Evolutionary conservation across 2,888 invertebrate genomes (phyloP), one percentile per base, ranked within the genome.

Genomic region (Agrypnus murinus): DNA sequence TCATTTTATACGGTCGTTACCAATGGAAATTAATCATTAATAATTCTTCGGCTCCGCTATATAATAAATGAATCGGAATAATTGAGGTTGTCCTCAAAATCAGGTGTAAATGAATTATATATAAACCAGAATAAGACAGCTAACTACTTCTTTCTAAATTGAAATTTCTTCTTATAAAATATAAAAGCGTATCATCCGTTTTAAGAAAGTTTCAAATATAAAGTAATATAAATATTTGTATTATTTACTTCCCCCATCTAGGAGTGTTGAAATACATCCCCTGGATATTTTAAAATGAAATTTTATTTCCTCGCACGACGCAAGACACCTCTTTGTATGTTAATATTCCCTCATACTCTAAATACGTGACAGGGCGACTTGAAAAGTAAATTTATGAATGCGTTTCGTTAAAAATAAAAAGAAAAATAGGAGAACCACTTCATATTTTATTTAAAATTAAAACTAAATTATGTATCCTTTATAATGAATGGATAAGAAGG

Each of bases 181-280:
- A 58, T 58, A 40, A 40, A 43, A 58, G 40, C 40, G 25, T 58
- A 25, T 14, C 58, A 43, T 31, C 36, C 40, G 25, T 40, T 25
- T 25, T 25, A 43, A 43, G 58, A 38, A 58, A 31, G 17, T 58
- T 36, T 55, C 58, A 58, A 40, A 58, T 58, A 58, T 58, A 66
- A 59, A 66, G 50, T 48, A 59, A 66, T 66, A 50, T 66, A 58
- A 66, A 66, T 66, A 60, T 66, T 65, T 65, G 55, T 65, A 65
- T 65, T 65, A 65, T 67, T 67, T 67, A 67, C 60, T 32, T 60
- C 59, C 67, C 67, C 67, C 67, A 43, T 40, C 45, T 32, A 50
- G 67, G 67, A n/a, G 67, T 67, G 67, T 67, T 53, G 53, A 67
- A 60, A 67, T 62, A 57, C 55, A 68, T 63, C 68, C 62, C 68